These are phyloP conservation scores for Sander vitreus DNA, from an alignment of 2,113 vertebrate genomes.

Conservation along the genomic window DNA sequence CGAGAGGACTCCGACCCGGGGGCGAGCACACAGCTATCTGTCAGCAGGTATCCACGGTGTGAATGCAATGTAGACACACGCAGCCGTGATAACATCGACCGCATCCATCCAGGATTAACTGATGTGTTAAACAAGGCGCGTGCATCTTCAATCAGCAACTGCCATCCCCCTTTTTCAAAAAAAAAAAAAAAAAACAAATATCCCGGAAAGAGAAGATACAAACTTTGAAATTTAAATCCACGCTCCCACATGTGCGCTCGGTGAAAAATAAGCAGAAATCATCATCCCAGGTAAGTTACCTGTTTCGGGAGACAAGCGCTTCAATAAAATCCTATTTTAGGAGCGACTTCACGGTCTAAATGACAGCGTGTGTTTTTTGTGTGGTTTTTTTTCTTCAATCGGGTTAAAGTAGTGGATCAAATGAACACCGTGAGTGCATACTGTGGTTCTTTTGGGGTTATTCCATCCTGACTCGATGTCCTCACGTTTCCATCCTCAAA, in stretches of 20 bases:
- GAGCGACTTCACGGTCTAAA: constrained; percentile 32
- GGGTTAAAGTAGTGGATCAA: constrained; percentile 19
- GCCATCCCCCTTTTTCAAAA: neutral
- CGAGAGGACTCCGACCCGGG: neutral
- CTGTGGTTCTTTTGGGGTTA: neutral
- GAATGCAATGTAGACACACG: neutral
- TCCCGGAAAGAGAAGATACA: constrained; percentile 18
- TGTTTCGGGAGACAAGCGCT: constrained; percentile 45
- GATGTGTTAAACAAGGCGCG: constrained; percentile 22
- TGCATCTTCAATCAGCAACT: constrained; percentile 20
- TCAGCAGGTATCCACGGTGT: constrained; percentile 27
- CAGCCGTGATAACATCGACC: constrained; percentile 17
- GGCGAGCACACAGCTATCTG: neutral
- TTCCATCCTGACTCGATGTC: constrained; percentile 27
- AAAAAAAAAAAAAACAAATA: neutral
- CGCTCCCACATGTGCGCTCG: constrained; percentile 18
- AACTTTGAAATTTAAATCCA: constrained; percentile 57
- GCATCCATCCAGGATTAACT: constrained; percentile 45
- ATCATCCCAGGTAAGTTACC: constrained; percentile 49
- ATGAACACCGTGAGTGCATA: neutral
- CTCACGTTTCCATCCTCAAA: constrained; percentile 52
- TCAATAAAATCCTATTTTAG: constrained; percentile 39
- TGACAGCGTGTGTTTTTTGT: neutral
- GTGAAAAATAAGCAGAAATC: neutral
- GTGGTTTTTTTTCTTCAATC: neutral